These are phyloP conservation scores for Abrostola tripartita DNA, from an alignment of 2,888 invertebrate species.

Conservation along the genomic window DNA sequence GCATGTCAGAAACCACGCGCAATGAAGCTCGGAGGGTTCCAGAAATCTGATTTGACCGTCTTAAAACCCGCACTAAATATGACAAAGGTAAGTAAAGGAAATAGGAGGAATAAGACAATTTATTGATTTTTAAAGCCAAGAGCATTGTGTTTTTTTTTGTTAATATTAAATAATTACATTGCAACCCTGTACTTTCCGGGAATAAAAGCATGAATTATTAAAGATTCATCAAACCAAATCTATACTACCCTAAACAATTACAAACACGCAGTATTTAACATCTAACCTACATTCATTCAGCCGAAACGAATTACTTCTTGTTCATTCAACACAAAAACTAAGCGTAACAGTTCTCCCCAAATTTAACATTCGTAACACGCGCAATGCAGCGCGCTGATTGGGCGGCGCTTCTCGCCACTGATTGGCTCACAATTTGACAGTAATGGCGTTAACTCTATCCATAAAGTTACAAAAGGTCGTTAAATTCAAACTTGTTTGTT, in stretches of 20 bases:
- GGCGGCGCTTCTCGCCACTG: conserved; percentile 73
- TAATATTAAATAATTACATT: too few relatives aligned
- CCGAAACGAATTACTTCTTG: conserved; percentile 67
- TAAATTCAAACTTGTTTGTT: conserved; percentile 21
- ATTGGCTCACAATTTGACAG: conserved; percentile 87
- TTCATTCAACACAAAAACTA: conserved; percentile 73
- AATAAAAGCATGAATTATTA: not conserved
- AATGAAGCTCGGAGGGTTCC: too few relatives aligned
- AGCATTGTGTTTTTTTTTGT: too few relatives aligned
- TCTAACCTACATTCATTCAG: conserved; percentile 57
- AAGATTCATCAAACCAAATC: not conserved
- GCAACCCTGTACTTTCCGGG: not conserved
- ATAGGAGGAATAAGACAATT: too few relatives aligned
- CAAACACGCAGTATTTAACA: conserved; percentile 45
- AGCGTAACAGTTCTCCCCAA: conserved; percentile 81
- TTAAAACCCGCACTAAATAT: too few relatives aligned
- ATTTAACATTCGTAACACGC: conserved; percentile 85
- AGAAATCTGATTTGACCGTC: too few relatives aligned
- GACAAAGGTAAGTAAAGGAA: too few relatives aligned
- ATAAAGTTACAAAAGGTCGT: conserved; percentile 48
- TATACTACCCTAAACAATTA: conserved; percentile 12
- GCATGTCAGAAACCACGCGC: too few relatives aligned
- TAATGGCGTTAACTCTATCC: conserved; percentile 85
- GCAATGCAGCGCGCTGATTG: conserved; percentile 73
- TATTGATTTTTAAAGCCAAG: too few relatives aligned